These are phyloP conservation scores for Ctenicera cuprea DNA, from an alignment of 2,888 invertebrate genomes.

Conservation along the genomic window DNA sequence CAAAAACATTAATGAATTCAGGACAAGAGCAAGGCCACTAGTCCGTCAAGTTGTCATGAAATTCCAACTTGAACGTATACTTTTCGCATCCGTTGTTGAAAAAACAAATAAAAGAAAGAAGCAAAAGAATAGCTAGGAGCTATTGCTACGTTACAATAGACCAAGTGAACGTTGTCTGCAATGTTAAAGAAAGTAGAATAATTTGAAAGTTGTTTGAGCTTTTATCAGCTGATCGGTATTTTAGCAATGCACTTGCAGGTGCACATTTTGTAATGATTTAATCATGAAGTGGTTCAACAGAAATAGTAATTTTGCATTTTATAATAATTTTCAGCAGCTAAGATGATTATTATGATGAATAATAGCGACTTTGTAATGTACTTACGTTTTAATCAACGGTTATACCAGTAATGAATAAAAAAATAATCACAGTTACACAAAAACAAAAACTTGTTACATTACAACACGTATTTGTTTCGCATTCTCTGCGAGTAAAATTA, in stretches of 20 bases:
- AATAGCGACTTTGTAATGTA: too few species aligned
- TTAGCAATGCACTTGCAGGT: constrained; percentile 40
- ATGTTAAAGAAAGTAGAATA: constrained; percentile 21
- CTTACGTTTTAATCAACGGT: too few species aligned
- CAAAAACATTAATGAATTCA: constrained; percentile 33
- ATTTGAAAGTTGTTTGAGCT: constrained; percentile 17
- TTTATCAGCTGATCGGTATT: constrained; percentile 33
- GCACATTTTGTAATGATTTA: constrained; percentile 25
- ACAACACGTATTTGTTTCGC: too few species aligned
- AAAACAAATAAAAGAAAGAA: constrained; percentile 20
- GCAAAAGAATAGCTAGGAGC: constrained; percentile 27
- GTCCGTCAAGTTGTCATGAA: constrained; percentile 38
- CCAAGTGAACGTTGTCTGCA: constrained; percentile 24
- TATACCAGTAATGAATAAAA: too few species aligned
- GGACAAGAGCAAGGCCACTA: constrained; percentile 32
- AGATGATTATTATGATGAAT: too few species aligned
- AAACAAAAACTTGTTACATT: too few species aligned
- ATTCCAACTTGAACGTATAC: constrained; percentile 21
- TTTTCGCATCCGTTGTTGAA: constrained; percentile 30
- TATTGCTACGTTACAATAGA: constrained; percentile 26
- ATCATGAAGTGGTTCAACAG: background rate
- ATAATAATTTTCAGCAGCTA: too few species aligned
- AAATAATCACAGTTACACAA: too few species aligned
- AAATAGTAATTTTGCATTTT: too few species aligned
- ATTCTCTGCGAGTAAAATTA: too few species aligned